Conservation (phyloP, 2,113 vertebrate species). For the Rhabdornis inornatus region DNA sequence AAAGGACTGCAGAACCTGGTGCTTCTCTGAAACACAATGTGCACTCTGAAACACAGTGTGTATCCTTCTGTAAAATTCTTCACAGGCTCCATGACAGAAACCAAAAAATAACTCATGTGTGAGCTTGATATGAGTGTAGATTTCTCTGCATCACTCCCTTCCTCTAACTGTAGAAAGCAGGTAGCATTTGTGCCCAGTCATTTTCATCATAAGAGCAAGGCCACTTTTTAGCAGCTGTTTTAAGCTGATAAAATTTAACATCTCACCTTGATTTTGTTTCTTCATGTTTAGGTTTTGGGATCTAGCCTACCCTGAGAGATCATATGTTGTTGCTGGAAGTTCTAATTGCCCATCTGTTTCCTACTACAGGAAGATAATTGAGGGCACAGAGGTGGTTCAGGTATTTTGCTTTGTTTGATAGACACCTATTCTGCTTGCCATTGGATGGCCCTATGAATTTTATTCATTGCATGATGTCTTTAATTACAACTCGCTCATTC, state of each 20-base stretch:
- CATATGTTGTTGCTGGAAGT: conserved; percentile 90
- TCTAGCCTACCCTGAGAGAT: conserved; percentile 92
- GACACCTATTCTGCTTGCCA: background rate
- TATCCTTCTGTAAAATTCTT: background rate
- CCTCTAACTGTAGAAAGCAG: background rate
- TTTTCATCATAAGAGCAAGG: background rate
- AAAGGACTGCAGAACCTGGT: background rate
- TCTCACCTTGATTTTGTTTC: background rate
- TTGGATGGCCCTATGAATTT: background rate
- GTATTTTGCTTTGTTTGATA: conserved; percentile 64
- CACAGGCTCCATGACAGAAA: background rate
- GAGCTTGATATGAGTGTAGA: background rate
- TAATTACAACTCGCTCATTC: background rate
- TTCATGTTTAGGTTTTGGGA: conserved; percentile 90
- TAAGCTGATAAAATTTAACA: background rate
- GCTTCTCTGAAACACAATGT: background rate
- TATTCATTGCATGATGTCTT: background rate
- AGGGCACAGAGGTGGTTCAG: conserved; percentile 97
- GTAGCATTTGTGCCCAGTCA: background rate
- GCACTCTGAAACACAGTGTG: background rate
- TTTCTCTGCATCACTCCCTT: background rate
- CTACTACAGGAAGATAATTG: conserved; percentile 97
- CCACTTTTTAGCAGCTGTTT: background rate
- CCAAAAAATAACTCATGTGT: background rate
- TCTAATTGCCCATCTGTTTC: conserved; percentile 87